Percentiles rank a stretch among this genome's conserved stretches.
phyloP scores from a whole-genome alignment of 2,797 vertebrate species.

The Poliocrania exsul region DNA sequence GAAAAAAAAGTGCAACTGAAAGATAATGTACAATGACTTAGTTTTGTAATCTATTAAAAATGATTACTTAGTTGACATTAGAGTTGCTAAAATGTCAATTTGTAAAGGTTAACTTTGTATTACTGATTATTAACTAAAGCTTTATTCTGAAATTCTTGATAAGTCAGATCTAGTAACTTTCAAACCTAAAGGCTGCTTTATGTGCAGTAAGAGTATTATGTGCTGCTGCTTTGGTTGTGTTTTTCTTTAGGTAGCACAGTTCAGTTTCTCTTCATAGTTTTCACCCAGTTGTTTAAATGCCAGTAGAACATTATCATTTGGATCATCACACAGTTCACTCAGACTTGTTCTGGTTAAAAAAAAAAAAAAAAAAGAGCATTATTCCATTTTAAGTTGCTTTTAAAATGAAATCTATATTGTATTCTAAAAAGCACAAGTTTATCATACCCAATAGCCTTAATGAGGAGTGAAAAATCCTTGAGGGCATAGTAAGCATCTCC shows the following conservation, averaged over 20 bases:
- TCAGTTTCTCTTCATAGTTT: neutral
- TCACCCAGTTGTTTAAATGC: constrained; percentile 18
- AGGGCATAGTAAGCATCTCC: neutral
- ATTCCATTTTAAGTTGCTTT: neutral
- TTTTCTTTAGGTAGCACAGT: neutral
- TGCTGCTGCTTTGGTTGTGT: neutral
- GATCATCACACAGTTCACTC: constrained; percentile 27
- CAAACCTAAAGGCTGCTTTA: neutral
- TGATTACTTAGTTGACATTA: neutral
- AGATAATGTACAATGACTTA: neutral
- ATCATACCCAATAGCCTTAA: constrained; percentile 11
- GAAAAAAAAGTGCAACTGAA: neutral
- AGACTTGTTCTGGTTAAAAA: neutral
- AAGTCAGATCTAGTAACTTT: neutral
- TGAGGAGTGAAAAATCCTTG: constrained; percentile 26
- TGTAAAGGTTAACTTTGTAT: neutral
- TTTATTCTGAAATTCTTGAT: neutral
- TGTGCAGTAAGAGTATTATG: too few species aligned
- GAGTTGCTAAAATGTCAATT: neutral
- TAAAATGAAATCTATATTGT: neutral
- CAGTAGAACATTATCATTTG: constrained; percentile 8
- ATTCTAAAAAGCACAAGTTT: neutral
- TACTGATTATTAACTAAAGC: neutral
- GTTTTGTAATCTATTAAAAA: neutral
- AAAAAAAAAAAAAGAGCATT: too few species aligned